Evolutionary conservation across 1,140 invertebrate species (phyloP).

Genomic region (Magallana gigas): DNA sequence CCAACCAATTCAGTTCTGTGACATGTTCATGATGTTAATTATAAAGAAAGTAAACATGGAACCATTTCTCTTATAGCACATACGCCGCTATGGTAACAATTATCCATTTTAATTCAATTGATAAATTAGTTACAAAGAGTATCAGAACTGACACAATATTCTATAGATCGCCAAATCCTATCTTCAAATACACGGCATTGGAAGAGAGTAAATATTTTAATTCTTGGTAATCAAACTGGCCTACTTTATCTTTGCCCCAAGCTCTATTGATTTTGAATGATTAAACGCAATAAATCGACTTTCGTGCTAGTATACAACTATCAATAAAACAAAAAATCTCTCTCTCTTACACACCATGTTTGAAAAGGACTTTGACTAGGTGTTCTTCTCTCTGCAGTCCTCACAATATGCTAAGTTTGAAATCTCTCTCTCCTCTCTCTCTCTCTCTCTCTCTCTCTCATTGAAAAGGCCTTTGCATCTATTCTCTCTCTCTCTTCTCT

Average conservation of each 20-base stretch:
- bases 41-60: too few species aligned
- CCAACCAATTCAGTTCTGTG: too few species aligned
- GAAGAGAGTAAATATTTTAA: constrained; percentile 2
- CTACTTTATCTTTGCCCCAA: not conserved
- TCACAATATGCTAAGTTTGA: too few species aligned
- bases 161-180: not conserved
- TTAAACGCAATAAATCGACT: not conserved
- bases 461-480: too few species aligned
- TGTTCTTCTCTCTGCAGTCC: too few species aligned
- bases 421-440: too few species aligned
- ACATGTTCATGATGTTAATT: too few species aligned
- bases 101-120: not conserved
- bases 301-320: not conserved
- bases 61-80: too few species aligned
- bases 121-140: not conserved
- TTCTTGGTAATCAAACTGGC: not conserved
- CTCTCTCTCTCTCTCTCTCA: not conserved
- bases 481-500: too few species aligned
- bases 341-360: too few species aligned
- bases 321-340: not conserved
- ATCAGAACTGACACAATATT: constrained; percentile 17
- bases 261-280: constrained; percentile 3
- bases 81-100: not conserved
- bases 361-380: too few species aligned
- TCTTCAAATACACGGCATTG: constrained; percentile 1